phyloP scores from a whole-genome alignment of 2,888 invertebrate species.

The Polymixis lichenea region DNA sequence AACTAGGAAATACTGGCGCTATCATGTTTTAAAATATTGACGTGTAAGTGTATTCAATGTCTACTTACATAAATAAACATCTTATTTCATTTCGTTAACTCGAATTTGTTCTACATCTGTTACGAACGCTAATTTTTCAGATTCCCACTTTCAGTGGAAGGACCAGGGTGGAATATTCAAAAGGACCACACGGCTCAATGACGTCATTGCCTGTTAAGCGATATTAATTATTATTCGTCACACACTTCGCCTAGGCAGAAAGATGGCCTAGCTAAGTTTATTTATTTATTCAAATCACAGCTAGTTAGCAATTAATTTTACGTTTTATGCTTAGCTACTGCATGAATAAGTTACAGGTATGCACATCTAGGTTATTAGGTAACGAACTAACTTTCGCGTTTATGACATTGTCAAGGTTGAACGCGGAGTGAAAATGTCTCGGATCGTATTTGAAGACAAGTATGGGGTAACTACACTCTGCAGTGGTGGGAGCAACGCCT shows the following conservation, averaged over 20 bases:
- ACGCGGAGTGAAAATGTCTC: slow-evolving; percentile 26
- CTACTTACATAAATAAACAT: too few species aligned
- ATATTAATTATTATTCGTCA: slow-evolving; percentile 44
- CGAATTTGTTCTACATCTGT: background rate
- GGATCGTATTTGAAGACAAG: slow-evolving; percentile 13
- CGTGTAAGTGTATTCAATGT: too few species aligned
- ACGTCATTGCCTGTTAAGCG: background rate
- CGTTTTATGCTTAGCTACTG: slow-evolving; percentile 47
- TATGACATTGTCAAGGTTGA: slow-evolving; percentile 52
- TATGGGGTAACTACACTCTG: background rate
- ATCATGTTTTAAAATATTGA: too few species aligned
- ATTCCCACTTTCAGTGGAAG: background rate
- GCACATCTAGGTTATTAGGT: slow-evolving; percentile 60
- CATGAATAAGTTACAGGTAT: slow-evolving; percentile 47
- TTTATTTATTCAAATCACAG: slow-evolving; percentile 59
- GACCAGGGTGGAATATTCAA: background rate
- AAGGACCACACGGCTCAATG: slow-evolving; percentile 19
- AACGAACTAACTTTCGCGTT: slow-evolving; percentile 29
- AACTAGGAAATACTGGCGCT: too few species aligned
- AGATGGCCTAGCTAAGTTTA: slow-evolving; percentile 22
- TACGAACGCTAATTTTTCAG: background rate
- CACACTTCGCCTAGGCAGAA: slow-evolving; percentile 35
- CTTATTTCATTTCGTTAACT: background rate
- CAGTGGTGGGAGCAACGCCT: too few species aligned
- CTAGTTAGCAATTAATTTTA: slow-evolving; percentile 53